Evolutionary conservation across 2,797 vertebrate species (phyloP), one percentile per base, ranked within the genome.

Genomic region (Acestrorhynchus altus): DNA sequence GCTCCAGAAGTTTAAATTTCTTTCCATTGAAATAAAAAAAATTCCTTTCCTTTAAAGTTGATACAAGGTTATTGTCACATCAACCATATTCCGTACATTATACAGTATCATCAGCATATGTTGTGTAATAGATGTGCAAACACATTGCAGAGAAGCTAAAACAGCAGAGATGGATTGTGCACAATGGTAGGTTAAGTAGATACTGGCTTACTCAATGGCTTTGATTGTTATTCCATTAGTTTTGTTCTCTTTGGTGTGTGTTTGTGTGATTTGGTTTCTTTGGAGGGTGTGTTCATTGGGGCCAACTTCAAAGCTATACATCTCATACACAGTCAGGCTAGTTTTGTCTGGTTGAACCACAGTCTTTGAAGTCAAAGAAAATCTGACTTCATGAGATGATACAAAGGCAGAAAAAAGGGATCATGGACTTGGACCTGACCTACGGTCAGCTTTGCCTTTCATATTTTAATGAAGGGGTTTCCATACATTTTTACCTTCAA

Each of bases 221-320:
- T 31, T 59, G 24, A 57, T 16, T 60, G 6, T 18, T 60, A 31
- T 35, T 8, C 26, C 8, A 12, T 46, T 44, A 4, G 63, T 44
- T 46, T 44, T 4, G 2, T 10, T 5, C n/a, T 65, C 10, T 64
- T 64, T 40, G 18, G 8, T n/a, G 28, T 24, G 22, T 54, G 12
- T 44, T 18, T 57, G 18, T 24, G 31, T n/a, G 18, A 46, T 60
- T 16, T 7, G 8, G 26, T 63, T 42, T 59, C 13, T 76, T 57
- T 57, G 10, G 6, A 61, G 31, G 22, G 46, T 26, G 44, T 61
- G 46, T 40, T 52, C 51, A 52, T 16, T 20, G 7, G 15, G 7
- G 22, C 1, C 20, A n/a, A 40, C 75, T 77, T 77, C 66, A 77
- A 70, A 77, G 75, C 66, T 63, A 31, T 66, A 66, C 44, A 49